phyloP scores from a whole-genome alignment of 2,797 vertebrate species.

The Pterois miles region DNA sequence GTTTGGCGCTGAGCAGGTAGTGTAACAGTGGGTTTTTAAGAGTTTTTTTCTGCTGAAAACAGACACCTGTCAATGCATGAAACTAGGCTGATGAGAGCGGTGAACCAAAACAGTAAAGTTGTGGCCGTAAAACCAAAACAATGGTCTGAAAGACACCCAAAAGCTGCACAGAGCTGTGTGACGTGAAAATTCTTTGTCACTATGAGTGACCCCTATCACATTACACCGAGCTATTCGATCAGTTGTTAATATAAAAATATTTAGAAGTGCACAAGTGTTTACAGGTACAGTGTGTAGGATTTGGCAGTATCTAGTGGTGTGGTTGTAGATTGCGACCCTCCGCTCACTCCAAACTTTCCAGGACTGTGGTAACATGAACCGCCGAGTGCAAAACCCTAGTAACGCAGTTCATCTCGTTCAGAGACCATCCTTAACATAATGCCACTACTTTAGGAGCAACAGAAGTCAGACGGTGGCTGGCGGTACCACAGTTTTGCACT shows the following conservation, averaged over 20 bases:
- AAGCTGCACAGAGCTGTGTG: not conserved
- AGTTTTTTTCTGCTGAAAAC: not conserved
- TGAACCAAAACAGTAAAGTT: not conserved
- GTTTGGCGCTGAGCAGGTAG: not conserved
- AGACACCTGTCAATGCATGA: not conserved
- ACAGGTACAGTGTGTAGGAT: too few relatives aligned
- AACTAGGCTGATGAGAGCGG: not conserved
- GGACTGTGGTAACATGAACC: too few relatives aligned
- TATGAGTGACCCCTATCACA: not conserved
- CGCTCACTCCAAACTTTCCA: too few relatives aligned
- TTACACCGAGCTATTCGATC: not conserved
- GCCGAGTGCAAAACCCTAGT: too few relatives aligned
- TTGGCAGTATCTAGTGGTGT: too few relatives aligned
- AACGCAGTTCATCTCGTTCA: too few relatives aligned
- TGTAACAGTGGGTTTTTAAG: not conserved
- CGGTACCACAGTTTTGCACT: too few relatives aligned
- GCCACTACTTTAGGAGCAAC: too few relatives aligned
- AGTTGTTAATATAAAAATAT: not conserved
- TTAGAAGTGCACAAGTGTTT: too few relatives aligned
- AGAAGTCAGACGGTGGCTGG: too few relatives aligned
- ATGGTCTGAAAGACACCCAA: not conserved
- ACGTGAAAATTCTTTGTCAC: not conserved
- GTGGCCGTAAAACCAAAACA: not conserved
- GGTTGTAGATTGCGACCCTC: too few relatives aligned
- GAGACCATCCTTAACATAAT: too few relatives aligned